Evolutionary conservation across 2,797 vertebrate genomes (phyloP), one percentile per base, ranked within the genome.

Genomic region (Acanthurus lineatus): DNA sequence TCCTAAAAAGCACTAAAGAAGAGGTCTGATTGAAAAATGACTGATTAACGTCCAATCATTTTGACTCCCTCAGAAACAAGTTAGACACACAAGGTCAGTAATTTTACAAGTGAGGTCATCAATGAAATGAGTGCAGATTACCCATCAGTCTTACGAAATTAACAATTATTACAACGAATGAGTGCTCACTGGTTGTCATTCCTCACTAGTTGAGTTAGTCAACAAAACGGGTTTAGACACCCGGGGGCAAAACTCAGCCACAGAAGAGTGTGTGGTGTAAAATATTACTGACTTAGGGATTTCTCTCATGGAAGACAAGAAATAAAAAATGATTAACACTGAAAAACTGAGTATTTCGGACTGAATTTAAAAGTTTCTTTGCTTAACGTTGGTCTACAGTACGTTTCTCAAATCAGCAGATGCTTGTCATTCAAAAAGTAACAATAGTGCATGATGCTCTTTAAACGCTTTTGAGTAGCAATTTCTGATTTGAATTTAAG

Each of bases 21-120:
- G 4, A 59, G 5, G 1, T 48, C 9, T 32, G 49, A 22, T 15
- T 3, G 28, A 32, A 32, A 54, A 59, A 12, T 2, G 9, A 11
- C 0, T 19, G 38, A 76, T 35, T 16, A 3, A 5, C 7, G 22
- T 74, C 0, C 9, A 54, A 44, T 61, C 0, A 52, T 17, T 42
- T 2, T 6, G 3, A 0, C 12, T 62, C 71, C 17, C 5, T 40
- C n/a, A 8, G 22, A 49, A 52, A 8, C 3, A 22, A 1, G 12
- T 28, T 65, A 44, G 10, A 1, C 16, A 56, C 48, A 42, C 3
- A 8, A 52, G 2, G 6, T 12, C 38, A n/a, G 16, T 6, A 48
- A 76, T 53, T 65, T 67, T 10, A 59, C 53, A 77, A n/a, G 11
- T 47, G 16, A 59, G 19, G 16, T 44, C 47, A 48, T 11, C 10